A percentile compares a stretch with the other conserved stretches of the same genome.
phyloP scores from a whole-genome alignment of 2,888 invertebrate species.

The Ellobium chinense region DNA sequence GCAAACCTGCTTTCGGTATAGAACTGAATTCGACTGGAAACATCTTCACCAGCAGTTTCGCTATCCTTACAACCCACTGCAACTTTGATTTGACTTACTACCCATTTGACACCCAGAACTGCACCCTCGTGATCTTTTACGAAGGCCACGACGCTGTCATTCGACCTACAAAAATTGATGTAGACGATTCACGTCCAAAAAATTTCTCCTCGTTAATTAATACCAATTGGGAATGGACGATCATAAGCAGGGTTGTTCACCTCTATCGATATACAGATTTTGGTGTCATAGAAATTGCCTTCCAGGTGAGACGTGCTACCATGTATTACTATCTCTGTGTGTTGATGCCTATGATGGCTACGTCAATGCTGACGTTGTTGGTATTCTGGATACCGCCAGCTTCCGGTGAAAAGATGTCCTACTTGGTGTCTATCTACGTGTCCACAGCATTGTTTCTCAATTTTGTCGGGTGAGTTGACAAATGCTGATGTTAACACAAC shows the following conservation, averaged over 20 bases:
- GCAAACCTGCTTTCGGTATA: neutral
- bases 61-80: neutral
- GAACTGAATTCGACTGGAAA: neutral
- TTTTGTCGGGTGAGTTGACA: neutral
- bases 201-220: neutral
- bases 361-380: neutral
- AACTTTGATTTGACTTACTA: slow-evolving; percentile 25
- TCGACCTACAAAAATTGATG: neutral
- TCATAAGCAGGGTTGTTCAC: neutral
- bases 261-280: no score
- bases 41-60: neutral
- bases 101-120: slow-evolving; percentile 32
- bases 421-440: slow-evolving; percentile 1
- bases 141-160: neutral
- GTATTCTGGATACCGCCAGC: slow-evolving; percentile 15
- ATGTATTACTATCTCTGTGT: neutral
- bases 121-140: neutral
- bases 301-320: neutral
- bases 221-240: neutral
- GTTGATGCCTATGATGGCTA: neutral
- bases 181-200: neutral
- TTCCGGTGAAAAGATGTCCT: slow-evolving; percentile 3
- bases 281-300: neutral
- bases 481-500: neutral
- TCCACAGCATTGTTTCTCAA: neutral